Percentiles rank a stretch among this genome's conserved stretches.
Evolutionary conservation across 2,888 invertebrate species (phyloP).

Genomic region (Cheilosia impressa): DNA sequence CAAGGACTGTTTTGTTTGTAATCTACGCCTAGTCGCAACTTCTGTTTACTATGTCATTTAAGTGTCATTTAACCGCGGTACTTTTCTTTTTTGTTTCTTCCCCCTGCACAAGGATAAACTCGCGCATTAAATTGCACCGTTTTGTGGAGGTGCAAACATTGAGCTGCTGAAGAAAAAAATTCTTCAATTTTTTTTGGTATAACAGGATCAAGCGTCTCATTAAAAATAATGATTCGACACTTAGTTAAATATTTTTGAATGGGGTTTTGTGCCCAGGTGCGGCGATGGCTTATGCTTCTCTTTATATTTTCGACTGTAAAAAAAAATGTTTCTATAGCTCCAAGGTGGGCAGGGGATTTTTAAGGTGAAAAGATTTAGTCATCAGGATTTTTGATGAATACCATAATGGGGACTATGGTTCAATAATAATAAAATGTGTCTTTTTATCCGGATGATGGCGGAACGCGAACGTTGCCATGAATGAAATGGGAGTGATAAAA

Average conservation of each 20-base stretch:
- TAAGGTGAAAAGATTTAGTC: constrained; percentile 51
- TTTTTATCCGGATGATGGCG: neutral
- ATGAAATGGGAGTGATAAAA: constrained; percentile 2
- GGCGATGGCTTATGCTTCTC: neutral
- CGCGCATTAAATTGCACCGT: constrained; percentile 61
- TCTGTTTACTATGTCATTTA: constrained; percentile 55
- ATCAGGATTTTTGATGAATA: constrained; percentile 56
- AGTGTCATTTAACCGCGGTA: constrained; percentile 58
- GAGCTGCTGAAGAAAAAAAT: neutral
- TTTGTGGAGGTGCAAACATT: constrained; percentile 18
- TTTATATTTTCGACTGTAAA: constrained; percentile 1
- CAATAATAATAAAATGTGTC: constrained; percentile 68
- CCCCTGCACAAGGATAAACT: constrained; percentile 45
- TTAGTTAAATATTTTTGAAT: constrained; percentile 73
- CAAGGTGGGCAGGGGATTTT: constrained; percentile 7
- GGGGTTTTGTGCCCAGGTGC: constrained; percentile 50
- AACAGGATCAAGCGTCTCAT: constrained; percentile 71
- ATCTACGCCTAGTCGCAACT: neutral
- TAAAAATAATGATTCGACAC: constrained; percentile 75
- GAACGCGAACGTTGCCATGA: constrained; percentile 27
- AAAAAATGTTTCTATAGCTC: constrained; percentile 24
- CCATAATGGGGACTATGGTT: constrained; percentile 60
- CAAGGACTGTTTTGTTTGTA: constrained; percentile 30
- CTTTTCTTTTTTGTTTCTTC: constrained; percentile 3
- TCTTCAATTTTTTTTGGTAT: constrained; percentile 20